These are phyloP conservation scores for Andrena minutula DNA, from an alignment of 2,888 invertebrate species.

Conservation along the genomic window DNA sequence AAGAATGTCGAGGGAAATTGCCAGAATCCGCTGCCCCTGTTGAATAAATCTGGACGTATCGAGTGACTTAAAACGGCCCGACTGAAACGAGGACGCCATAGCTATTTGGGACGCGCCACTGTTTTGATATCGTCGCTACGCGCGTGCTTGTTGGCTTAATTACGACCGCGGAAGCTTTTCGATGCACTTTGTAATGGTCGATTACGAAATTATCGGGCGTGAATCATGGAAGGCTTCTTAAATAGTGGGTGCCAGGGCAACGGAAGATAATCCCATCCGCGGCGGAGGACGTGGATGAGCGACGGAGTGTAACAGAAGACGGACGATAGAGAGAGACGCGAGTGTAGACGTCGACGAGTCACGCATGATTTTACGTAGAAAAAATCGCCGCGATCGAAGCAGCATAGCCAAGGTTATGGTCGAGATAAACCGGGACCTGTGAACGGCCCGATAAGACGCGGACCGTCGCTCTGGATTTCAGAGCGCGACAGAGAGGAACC, in stretches of 20 bases:
- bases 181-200: conserved; percentile 23
- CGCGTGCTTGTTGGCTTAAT: background rate
- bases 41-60: too few species aligned
- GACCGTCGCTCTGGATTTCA: conserved; percentile 47
- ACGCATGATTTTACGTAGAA: conserved; percentile 17
- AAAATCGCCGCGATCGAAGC: conserved; percentile 55
- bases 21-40: too few species aligned
- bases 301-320: background rate
- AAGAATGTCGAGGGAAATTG: too few species aligned
- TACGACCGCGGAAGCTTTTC: conserved; percentile 27
- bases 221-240: conserved; percentile 15
- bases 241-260: conserved; percentile 14
- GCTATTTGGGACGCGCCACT: background rate
- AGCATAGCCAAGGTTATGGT: conserved; percentile 80
- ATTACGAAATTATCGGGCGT: conserved; percentile 24
- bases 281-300: background rate
- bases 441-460: conserved; percentile 73
- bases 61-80: too few species aligned
- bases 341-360: conserved; percentile 8
- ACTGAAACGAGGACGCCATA: background rate
- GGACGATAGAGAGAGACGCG: conserved; percentile 28
- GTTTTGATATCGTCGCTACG: background rate
- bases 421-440: conserved; percentile 79
- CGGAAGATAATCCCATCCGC: conserved; percentile 24
- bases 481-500: conserved; percentile 27